Percentiles rank a stretch among this genome's conserved stretches.
Conservation (phyloP, 2,113 vertebrate species). For the Zosterops borbonicus region DNA sequence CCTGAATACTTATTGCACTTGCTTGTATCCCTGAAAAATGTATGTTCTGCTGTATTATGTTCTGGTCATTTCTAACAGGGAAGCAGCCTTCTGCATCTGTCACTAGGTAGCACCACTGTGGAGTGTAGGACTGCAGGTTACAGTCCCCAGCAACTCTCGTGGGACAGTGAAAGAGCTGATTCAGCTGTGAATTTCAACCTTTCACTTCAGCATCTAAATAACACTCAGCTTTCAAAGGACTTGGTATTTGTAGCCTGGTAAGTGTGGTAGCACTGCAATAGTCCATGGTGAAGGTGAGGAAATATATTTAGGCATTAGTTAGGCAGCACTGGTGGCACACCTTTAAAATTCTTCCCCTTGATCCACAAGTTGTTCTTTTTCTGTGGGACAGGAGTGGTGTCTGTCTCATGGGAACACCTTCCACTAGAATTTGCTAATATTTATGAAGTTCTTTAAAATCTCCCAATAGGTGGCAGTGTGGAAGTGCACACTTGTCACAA, state of each 20-base stretch:
- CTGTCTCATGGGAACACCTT: not conserved
- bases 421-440: not conserved
- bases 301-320: not conserved
- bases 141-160: not conserved
- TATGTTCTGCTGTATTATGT: not conserved
- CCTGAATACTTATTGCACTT: not conserved
- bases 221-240: not conserved
- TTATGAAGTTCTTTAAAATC: not conserved
- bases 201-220: not conserved
- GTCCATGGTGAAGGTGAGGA: not conserved
- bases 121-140: not conserved
- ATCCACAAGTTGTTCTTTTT: not conserved
- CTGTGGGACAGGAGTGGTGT: not conserved
- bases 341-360: not conserved
- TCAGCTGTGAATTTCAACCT: not conserved
- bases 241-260: not conserved
- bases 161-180: not conserved
- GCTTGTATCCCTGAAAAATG: not conserved
- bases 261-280: not conserved
- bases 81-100: not conserved
- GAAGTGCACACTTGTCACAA: not conserved
- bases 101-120: not conserved
- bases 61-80: not conserved
- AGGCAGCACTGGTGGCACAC: not conserved
- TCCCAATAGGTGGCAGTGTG: constrained; percentile 48